These are phyloP conservation scores for Carassius auratus DNA, from an alignment of 2,113 vertebrate genomes.

Conservation along the genomic window DNA sequence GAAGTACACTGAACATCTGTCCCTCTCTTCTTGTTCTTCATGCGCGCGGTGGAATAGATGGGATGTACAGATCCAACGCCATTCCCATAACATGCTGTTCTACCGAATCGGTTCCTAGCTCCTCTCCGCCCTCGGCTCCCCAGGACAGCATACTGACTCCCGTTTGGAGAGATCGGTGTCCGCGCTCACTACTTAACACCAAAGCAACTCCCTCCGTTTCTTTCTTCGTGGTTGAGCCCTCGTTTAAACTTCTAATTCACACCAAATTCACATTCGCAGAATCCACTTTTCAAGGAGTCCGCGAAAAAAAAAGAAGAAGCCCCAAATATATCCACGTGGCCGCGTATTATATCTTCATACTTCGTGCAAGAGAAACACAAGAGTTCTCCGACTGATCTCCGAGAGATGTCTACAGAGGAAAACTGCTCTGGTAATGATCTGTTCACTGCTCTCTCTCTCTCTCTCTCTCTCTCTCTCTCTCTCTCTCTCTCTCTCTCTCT, in stretches of 20 bases:
- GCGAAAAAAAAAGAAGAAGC: conserved; percentile 57
- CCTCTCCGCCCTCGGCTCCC: conserved; percentile 53
- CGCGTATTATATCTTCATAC: conserved; percentile 69
- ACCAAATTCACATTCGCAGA: conserved; percentile 45
- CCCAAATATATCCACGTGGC: conserved; percentile 73
- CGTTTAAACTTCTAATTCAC: background rate
- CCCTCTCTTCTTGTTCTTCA: conserved; percentile 66
- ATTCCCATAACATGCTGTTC: conserved; percentile 44
- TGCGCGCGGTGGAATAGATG: conserved; percentile 56
- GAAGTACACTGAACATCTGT: conserved; percentile 53
- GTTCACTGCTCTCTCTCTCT: conserved; percentile 51
- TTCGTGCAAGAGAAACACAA: conserved; percentile 75
- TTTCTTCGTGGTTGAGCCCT: background rate
- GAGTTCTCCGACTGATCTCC: conserved; percentile 75
- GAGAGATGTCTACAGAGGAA: conserved; percentile 87
- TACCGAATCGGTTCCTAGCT: conserved; percentile 56
- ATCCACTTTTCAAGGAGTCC: conserved; percentile 57
- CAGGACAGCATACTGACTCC: conserved; percentile 63
- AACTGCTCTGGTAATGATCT: conserved; percentile 85
- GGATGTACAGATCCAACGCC: conserved; percentile 63
- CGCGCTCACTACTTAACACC: conserved; percentile 49
- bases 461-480: conserved; percentile 55
- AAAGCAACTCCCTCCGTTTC: conserved; percentile 9
- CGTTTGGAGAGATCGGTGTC: conserved; percentile 46
- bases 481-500: conserved; percentile 28